Evolutionary conservation across 2,797 vertebrate species (phyloP), one percentile per base, ranked within the genome.

Genomic region (Hylomyscus alleni): DNA sequence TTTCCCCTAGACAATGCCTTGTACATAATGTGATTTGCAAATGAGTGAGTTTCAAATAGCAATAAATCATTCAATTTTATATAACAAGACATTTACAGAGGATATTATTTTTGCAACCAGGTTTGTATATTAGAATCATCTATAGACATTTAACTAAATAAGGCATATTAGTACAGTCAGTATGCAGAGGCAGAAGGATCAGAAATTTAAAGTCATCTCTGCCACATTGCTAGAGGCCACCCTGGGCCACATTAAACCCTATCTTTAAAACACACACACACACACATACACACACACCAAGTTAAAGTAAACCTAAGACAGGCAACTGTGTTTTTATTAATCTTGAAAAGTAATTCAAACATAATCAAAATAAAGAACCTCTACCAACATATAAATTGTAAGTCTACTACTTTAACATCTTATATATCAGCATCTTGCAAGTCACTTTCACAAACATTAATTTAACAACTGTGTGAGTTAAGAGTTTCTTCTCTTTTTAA

Each of bases 261-360:
- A 13, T 58, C 86, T 58, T 54, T 31, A 44, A 88, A 56, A 72
- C 15, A 47, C 1, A n/a, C 22, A 58, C 1, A 83, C 50, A 84
- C 77, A 40, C 24, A 22, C 37, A 37, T 6, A 54, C 9, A 81
- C 10, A 80, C 17, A 80, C 11, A 56, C 10, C 37, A n/a, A 88
- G 31, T 80, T 82, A 91, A 85, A 93, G 20, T 69, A 95, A 26
- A 80, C 11, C 44, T 91, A 14, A 88, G 29, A n/a, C 19, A 76
- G 29, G n/a, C 22, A 76, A 65, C 52, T 58, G 19, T 54, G 60
- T 26, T 76, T 52, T 93, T 89, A 29, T 89, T 50, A 95, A 89
- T 93, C 84, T 92, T 94, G 29, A 44, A 9, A 82, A 80, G 19
- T 69, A 95, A 78, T 93, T 96, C 88, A 97, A 96, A 91, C 17